Base-by-base conservation (phyloP, 2,888 invertebrate genomes). In the Cephus sareptanus region DNA sequence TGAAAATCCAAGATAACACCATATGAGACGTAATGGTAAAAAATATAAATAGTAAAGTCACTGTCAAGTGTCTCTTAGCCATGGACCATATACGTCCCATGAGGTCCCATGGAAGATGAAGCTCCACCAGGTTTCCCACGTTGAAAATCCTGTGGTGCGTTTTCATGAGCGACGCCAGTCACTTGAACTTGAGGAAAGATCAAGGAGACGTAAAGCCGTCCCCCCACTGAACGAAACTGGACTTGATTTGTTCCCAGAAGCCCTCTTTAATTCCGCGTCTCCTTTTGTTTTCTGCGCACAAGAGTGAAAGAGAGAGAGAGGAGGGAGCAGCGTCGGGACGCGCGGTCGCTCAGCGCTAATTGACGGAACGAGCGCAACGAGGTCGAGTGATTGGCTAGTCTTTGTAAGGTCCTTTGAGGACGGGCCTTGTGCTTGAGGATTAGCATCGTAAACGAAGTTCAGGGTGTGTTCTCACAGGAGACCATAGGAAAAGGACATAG, bases 291-390 rank as follows among this genome's bases (percentile, higher is more conserved):
- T 85, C 81, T 35, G 79, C 81, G 76, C 83, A 81, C 77, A 74
- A 81, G 81, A 78, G 56, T 9, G 56, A 56, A 4, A 56, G 40
- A 40, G 15, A 15, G 40, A 15, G 40, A 13, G 37, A 13, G 3
- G 40, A 40, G 56, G 23, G 23, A 56, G 56, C 23, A 56, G 56
- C 56, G 23, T 56, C 73, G 76, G 75, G 76, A 80, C 79, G 77
- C 81, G 76, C 30, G 80, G 81, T 83, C 80, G 79, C 76, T 69
- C 33, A 34, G 82, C 83, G 80, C 83, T 89, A 89, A 89, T 89
- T 89, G 88, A 86, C 86, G 81, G 85, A 88, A 89, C 83, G 87
- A 89, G 87, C 89, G 84, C 86, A 89, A 89, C 87, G 87, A 89
- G 87, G 86, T 84, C 87, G 87, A 88, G 85, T 81, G 87, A 88